A percentile compares a stretch with the other conserved stretches of the same genome.
phyloP scores from a whole-genome alignment of 2,888 invertebrate genomes.

The Lysandra coridon region DNA sequence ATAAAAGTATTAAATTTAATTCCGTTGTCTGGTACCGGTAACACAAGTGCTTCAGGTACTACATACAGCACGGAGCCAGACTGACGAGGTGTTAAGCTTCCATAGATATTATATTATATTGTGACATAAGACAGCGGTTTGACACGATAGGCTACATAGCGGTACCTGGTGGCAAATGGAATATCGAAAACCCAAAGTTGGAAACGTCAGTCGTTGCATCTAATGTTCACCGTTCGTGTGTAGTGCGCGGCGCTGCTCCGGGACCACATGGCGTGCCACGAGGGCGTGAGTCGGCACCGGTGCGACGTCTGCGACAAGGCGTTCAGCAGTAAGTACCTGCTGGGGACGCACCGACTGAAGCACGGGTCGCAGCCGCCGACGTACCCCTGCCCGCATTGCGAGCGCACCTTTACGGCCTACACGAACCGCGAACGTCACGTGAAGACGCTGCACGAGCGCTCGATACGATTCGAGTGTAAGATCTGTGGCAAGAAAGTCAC shows the following conservation, averaged over 20 bases:
- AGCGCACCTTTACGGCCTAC: neutral
- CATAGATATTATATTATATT: too few relatives aligned
- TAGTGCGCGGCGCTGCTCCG: slow-evolving; percentile 15
- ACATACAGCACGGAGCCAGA: too few relatives aligned
- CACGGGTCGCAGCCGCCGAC: slow-evolving; percentile 12
- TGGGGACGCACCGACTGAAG: neutral
- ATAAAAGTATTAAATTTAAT: too few relatives aligned
- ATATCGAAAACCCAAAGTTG: neutral
- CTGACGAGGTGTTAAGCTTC: too few relatives aligned
- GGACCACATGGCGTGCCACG: slow-evolving; percentile 27
- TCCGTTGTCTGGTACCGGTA: too few relatives aligned
- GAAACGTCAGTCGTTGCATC: neutral
- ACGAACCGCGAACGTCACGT: slow-evolving; percentile 16
- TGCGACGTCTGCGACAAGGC: slow-evolving; percentile 24
- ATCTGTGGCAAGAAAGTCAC: slow-evolving; percentile 29
- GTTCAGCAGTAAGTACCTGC: slow-evolving; percentile 1
- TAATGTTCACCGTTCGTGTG: neutral
- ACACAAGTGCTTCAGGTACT: too few relatives aligned
- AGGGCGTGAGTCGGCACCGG: slow-evolving; percentile 1
- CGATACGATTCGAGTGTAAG: slow-evolving; percentile 4
- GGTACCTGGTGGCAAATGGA: neutral
- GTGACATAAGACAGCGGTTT: too few relatives aligned
- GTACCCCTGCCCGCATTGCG: slow-evolving; percentile 28
- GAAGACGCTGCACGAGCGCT: slow-evolving; percentile 21
- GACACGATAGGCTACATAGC: too few relatives aligned